Evolutionary conservation across 2,888 invertebrate genomes (phyloP).

Genomic region (Lochmaea crataegi): DNA sequence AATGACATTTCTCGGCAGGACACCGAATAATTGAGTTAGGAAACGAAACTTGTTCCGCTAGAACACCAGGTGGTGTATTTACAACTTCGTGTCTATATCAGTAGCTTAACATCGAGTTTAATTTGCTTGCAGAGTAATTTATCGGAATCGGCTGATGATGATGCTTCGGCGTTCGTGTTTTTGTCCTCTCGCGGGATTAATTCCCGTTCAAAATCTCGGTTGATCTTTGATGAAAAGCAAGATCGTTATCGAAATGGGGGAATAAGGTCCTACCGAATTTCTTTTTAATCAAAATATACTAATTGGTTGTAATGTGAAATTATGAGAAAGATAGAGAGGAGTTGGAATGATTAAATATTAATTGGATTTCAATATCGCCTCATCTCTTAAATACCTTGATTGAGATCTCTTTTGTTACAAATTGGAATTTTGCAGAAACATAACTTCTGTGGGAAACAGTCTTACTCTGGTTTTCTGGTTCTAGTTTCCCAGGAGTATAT

Average conservation of each 20-base stretch:
- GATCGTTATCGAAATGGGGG: slow-evolving; percentile 6
- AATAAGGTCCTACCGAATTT: slow-evolving; percentile 7
- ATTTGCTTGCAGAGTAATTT: slow-evolving; percentile 37
- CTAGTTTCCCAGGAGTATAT: too few relatives aligned
- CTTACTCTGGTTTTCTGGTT: too few relatives aligned
- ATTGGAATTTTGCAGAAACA: too few relatives aligned
- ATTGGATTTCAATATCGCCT: too few relatives aligned
- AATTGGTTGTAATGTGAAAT: background rate
- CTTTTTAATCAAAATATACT: slow-evolving; percentile 10
- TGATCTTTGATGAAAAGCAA: slow-evolving; percentile 21
- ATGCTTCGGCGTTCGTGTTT: slow-evolving; percentile 12
- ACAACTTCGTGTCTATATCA: slow-evolving; percentile 37
- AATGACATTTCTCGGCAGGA: slow-evolving; percentile 63
- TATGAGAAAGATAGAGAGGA: background rate
- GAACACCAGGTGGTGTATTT: slow-evolving; percentile 61
- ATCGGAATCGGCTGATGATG: slow-evolving; percentile 32
- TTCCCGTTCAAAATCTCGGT: slow-evolving; percentile 17
- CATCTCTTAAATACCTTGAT: too few relatives aligned
- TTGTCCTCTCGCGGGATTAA: slow-evolving; percentile 14
- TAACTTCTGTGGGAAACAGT: too few relatives aligned
- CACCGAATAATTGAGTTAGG: slow-evolving; percentile 62
- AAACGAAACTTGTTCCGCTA: slow-evolving; percentile 59
- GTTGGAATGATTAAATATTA: background rate
- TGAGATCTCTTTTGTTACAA: too few relatives aligned
- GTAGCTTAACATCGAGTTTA: slow-evolving; percentile 34